Percentiles rank a stretch among this genome's conserved stretches.
Evolutionary conservation across 2,797 vertebrate genomes (phyloP).

Genomic region (Toxotes lorentzi): DNA sequence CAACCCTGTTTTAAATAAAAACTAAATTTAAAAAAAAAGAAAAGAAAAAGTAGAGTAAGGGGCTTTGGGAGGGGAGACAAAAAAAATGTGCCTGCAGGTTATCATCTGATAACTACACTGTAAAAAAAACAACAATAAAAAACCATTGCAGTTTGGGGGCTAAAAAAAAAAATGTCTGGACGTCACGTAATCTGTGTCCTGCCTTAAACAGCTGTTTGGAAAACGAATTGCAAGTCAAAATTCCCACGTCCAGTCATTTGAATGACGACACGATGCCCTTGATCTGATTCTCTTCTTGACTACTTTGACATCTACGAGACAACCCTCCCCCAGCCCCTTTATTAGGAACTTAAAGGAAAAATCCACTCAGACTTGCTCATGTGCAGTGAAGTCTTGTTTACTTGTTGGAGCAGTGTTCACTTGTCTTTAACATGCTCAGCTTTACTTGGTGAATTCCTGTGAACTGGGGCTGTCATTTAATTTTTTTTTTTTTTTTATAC

Average conservation of each 20-base stretch:
- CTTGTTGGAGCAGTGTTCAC: background rate
- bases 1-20: constrained; percentile 54
- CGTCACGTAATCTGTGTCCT: background rate
- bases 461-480: background rate
- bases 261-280: background rate
- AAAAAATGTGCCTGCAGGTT: constrained; percentile 18
- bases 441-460: background rate
- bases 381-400: background rate
- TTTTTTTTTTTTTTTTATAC: background rate
- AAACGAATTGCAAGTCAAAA: constrained; percentile 11
- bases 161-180: constrained; percentile 33
- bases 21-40: too few relatives aligned
- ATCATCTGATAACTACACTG: constrained; percentile 50
- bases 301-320: background rate
- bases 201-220: constrained; percentile 30
- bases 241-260: background rate
- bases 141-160: constrained; percentile 20
- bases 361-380: constrained; percentile 27
- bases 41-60: constrained; percentile 70
- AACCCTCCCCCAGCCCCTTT: constrained; percentile 49
- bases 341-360: constrained; percentile 50
- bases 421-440: background rate
- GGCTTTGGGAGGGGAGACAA: constrained; percentile 36
- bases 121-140: constrained; percentile 22
- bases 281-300: background rate